These are phyloP conservation scores for Anoplius nigerrimus DNA, from an alignment of 2,888 invertebrate genomes.

Conservation along the genomic window DNA sequence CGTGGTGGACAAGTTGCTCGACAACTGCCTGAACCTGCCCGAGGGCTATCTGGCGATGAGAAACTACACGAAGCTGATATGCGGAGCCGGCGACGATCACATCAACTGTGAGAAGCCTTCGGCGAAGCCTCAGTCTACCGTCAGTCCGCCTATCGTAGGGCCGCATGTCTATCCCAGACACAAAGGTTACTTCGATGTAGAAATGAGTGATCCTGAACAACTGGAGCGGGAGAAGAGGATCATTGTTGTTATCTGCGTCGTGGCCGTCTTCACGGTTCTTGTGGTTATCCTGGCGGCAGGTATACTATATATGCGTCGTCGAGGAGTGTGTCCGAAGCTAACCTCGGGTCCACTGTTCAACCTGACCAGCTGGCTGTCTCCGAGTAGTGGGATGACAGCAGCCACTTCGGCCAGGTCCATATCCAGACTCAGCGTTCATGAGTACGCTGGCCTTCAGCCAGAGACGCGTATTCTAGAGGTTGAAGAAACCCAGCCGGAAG, in stretches of 20 bases:
- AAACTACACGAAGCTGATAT: constrained; percentile 80
- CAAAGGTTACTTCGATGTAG: constrained; percentile 71
- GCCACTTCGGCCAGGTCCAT: constrained; percentile 80
- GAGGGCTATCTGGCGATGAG: constrained; percentile 80
- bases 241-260: constrained; percentile 68
- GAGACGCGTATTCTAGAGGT: constrained; percentile 78
- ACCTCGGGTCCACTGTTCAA: constrained; percentile 65
- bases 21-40: constrained; percentile 81
- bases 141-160: constrained; percentile 70
- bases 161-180: constrained; percentile 70
- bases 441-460: constrained; percentile 80
- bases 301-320: constrained; percentile 67
- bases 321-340: constrained; percentile 70
- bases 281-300: constrained; percentile 69
- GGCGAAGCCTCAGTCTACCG: constrained; percentile 69
- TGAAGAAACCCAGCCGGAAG: constrained; percentile 63
- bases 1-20: constrained; percentile 78
- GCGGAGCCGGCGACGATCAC: constrained; percentile 74
- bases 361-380: constrained; percentile 65
- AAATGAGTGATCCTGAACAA: constrained; percentile 71
- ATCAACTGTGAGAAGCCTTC: constrained; percentile 79
- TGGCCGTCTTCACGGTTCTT: constrained; percentile 64
- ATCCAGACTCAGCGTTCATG: constrained; percentile 79
- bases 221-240: constrained; percentile 69
- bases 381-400: constrained; percentile 69